Percentiles rank a stretch among this genome's conserved stretches.
These are phyloP conservation scores for Caerostris extrusa DNA, from an alignment of 1,140 invertebrate genomes.

Conservation along the genomic window DNA sequence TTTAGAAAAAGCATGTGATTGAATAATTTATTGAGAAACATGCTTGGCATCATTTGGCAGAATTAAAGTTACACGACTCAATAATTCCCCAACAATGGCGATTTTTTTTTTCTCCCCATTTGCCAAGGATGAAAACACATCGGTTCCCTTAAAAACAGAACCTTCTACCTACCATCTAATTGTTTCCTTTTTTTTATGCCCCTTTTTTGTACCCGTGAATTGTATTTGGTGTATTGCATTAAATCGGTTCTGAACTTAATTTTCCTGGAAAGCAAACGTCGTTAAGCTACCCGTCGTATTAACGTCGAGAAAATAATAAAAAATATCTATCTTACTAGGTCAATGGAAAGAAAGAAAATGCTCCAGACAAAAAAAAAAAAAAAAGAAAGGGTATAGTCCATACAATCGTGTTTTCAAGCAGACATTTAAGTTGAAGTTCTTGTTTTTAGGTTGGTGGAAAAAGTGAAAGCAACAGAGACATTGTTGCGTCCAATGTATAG, in stretches of 20 bases:
- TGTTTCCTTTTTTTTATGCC: background rate
- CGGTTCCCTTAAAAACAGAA: too few species aligned
- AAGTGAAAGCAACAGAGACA: too few species aligned
- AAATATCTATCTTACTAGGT: background rate
- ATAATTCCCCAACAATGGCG: too few species aligned
- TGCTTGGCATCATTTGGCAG: too few species aligned
- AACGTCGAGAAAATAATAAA: background rate
- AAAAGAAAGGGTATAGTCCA: background rate
- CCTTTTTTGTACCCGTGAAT: background rate
- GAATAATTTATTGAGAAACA: too few species aligned
- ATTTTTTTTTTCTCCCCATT: too few species aligned
- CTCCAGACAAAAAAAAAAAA: background rate
- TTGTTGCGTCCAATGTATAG: too few species aligned
- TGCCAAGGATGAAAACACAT: too few species aligned
- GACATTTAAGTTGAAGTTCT: background rate
- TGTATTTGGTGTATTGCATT: background rate
- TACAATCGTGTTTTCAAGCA: background rate
- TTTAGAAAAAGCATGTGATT: too few species aligned
- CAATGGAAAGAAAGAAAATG: background rate
- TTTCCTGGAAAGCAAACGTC: background rate
- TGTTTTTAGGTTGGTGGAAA: background rate
- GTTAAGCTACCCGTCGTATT: background rate
- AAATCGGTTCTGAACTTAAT: background rate
- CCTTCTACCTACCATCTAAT: background rate
- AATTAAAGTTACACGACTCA: too few species aligned